phyloP scores from a whole-genome alignment of 2,113 vertebrate species.

The Ophthalmolycus amberensis region DNA sequence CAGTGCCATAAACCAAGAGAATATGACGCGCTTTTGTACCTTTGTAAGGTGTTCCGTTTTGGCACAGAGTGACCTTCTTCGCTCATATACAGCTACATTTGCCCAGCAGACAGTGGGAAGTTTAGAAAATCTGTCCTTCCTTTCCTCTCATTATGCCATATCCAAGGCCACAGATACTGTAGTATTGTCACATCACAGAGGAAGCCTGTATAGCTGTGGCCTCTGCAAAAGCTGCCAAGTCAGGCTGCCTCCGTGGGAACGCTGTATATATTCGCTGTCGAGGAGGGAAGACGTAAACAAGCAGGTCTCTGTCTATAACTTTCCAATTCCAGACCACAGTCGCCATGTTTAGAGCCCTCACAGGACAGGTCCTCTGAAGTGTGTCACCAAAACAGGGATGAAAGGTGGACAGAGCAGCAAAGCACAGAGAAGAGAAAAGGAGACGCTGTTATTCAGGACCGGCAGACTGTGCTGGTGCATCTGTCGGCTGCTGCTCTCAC shows the following conservation, averaged over 20 bases:
- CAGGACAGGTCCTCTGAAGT: conserved; percentile 38
- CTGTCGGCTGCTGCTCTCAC: conserved; percentile 52
- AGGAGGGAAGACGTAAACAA: conserved; percentile 54
- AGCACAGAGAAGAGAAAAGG: conserved; percentile 18
- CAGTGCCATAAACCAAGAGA: conserved; percentile 4
- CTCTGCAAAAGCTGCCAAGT: conserved; percentile 58
- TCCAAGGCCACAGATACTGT: conserved; percentile 59
- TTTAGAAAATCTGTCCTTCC: conserved; percentile 53
- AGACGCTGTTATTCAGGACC: conserved; percentile 45
- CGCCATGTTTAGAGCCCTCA: conserved; percentile 35
- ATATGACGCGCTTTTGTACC: conserved; percentile 7
- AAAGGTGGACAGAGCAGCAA: conserved; percentile 41
- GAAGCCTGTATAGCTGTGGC: conserved; percentile 27
- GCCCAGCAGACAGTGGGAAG: conserved; percentile 48
- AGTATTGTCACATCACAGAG: conserved; percentile 61
- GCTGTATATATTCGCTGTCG: conserved; percentile 55
- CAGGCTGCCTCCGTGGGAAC: conserved; percentile 32
- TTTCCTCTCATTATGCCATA: conserved; percentile 48
- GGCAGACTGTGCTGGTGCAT: conserved; percentile 60
- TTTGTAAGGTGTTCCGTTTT: conserved; percentile 30
- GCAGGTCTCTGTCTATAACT: conserved; percentile 43
- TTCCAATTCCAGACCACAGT: conserved; percentile 43
- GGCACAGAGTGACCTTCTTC: conserved; percentile 49
- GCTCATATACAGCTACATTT: conserved; percentile 52
- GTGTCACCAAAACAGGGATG: conserved; percentile 33